These are phyloP conservation scores for Peribatodes rhomboidaria DNA, from an alignment of 2,888 invertebrate genomes.

Conservation along the genomic window DNA sequence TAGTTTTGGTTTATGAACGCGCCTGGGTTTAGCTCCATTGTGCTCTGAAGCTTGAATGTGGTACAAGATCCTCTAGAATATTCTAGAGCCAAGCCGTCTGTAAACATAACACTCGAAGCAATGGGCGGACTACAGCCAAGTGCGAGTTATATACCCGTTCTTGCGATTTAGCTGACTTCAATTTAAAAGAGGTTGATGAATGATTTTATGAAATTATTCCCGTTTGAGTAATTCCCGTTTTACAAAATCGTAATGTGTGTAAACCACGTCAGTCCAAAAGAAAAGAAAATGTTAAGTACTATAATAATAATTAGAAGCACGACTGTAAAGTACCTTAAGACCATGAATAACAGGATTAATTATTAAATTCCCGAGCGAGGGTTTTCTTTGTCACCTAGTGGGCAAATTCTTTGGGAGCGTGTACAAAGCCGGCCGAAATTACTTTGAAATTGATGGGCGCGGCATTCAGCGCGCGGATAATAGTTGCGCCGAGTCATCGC, in stretches of 20 bases:
- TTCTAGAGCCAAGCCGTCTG: neutral
- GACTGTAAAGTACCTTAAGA: neutral
- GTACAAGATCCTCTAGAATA: neutral
- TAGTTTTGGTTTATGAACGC: slow-evolving; percentile 2
- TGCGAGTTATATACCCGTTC: too few relatives aligned
- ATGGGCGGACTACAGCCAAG: neutral
- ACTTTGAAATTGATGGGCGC: slow-evolving; percentile 23
- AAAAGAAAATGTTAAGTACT: too few relatives aligned
- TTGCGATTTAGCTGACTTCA: too few relatives aligned
- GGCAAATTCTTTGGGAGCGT: slow-evolving; percentile 11
- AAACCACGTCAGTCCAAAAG: too few relatives aligned
- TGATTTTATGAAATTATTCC: too few relatives aligned
- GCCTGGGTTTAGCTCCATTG: neutral
- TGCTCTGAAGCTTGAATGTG: neutral
- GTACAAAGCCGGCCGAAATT: slow-evolving; percentile 18
- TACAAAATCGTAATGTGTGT: too few relatives aligned
- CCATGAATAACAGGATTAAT: slow-evolving; percentile 3
- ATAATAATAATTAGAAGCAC: neutral
- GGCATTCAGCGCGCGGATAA: slow-evolving; percentile 22
- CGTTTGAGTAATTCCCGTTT: too few relatives aligned
- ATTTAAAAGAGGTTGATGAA: too few relatives aligned
- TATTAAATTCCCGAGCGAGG: slow-evolving; percentile 2
- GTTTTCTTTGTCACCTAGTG: slow-evolving; percentile 16
- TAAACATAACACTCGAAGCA: neutral
- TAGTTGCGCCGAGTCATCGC: slow-evolving; percentile 24